phyloP scores from a whole-genome alignment of 1,140 invertebrate genomes.

The Caenorhabditis latens region DNA sequence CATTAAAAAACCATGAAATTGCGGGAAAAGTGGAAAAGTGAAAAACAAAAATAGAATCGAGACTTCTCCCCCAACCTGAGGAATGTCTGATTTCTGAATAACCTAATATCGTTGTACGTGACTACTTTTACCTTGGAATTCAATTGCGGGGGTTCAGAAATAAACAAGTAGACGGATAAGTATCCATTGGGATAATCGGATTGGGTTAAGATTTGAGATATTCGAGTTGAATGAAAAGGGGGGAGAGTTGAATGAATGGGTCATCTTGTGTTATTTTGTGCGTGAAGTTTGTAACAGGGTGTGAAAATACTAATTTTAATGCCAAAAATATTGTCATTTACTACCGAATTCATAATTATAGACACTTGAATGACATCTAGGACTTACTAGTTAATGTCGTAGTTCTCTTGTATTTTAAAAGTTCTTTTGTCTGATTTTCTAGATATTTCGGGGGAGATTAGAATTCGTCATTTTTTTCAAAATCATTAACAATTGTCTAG shows the following conservation, averaged over 20 bases:
- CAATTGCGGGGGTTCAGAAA: constrained; percentile 33
- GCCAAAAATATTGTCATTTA: too few species aligned
- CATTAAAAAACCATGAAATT: constrained; percentile 27
- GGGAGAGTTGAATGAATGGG: too few species aligned
- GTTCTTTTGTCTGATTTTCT: background rate
- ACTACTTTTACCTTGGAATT: constrained; percentile 22
- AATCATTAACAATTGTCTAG: background rate
- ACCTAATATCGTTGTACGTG: constrained; percentile 39
- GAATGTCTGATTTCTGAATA: constrained; percentile 33
- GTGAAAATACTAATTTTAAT: too few species aligned
- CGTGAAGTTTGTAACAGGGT: too few species aligned
- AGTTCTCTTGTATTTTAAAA: too few species aligned
- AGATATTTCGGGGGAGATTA: background rate
- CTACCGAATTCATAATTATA: too few species aligned
- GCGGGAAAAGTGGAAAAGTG: background rate
- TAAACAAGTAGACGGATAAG: background rate
- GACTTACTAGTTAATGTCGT: too few species aligned
- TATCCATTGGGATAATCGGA: too few species aligned
- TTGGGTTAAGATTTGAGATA: too few species aligned
- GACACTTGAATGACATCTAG: too few species aligned
- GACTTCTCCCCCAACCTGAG: background rate
- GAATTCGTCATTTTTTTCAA: constrained; percentile 19
- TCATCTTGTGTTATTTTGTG: too few species aligned
- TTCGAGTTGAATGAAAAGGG: too few species aligned
- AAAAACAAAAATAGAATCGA: constrained; percentile 34